Conservation (phyloP, 64 coral and sea anemone species). For the Pocillopora damicornis region DNA sequence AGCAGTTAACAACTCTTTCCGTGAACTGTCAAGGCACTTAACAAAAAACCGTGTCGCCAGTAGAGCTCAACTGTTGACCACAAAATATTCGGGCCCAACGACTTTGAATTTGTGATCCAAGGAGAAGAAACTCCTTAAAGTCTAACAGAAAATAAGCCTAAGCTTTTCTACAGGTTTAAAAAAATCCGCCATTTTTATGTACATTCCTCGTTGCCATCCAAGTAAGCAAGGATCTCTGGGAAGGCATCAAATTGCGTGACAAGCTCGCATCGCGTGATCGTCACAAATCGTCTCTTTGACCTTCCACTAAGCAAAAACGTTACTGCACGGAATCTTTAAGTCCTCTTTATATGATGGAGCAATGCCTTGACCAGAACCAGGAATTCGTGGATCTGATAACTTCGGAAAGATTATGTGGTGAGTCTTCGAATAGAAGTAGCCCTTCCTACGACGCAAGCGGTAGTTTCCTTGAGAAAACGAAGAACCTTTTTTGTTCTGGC, state of each 20-base stretch:
- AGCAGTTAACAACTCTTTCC: not conserved
- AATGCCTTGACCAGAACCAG: not conserved
- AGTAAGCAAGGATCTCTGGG: constrained; percentile 30
- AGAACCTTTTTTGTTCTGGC: constrained; percentile 27
- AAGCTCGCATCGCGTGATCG: not conserved
- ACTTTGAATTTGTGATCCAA: not conserved
- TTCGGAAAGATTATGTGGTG: not conserved
- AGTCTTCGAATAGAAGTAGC: not conserved
- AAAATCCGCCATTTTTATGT: constrained; percentile 63
- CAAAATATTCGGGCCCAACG: not conserved
- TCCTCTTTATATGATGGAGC: not conserved
- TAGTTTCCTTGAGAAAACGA: not conserved
- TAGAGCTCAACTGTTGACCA: not conserved
- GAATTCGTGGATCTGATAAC: constrained; percentile 6
- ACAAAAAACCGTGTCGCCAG: not conserved
- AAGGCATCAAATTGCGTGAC: constrained; percentile 19
- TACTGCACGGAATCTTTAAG: not conserved
- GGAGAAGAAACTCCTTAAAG: not conserved
- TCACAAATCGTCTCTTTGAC: not conserved
- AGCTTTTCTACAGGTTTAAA: constrained; percentile 3
- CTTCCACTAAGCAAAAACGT: not conserved
- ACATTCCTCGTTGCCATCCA: constrained; percentile 65
- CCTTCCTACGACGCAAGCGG: not conserved
- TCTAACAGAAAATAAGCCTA: not conserved
- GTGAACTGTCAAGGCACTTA: not conserved